A percentile compares a stretch with the other conserved stretches of the same genome.
Evolutionary conservation across 2,888 invertebrate species (phyloP).

Genomic region (Caenorhabditis uteleia): DNA sequence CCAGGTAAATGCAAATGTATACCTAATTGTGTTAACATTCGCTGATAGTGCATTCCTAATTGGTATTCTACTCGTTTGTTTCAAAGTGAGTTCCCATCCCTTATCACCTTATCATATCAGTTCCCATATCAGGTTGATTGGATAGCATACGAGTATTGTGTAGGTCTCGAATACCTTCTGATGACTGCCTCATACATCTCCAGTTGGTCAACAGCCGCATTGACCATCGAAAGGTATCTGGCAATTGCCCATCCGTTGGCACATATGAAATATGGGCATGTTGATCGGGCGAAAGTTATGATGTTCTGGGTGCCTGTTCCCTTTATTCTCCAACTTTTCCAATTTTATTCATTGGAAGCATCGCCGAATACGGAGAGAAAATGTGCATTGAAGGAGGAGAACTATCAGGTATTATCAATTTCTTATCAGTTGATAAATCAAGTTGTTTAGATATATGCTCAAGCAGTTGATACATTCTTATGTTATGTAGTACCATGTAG

Average conservation of each 20-base stretch:
- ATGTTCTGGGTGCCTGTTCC: constrained; percentile 66
- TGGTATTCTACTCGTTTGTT: constrained; percentile 59
- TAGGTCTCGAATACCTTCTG: constrained; percentile 64
- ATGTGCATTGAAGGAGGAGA: constrained; percentile 44
- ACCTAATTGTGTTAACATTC: constrained; percentile 65
- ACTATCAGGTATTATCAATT: constrained; percentile 38
- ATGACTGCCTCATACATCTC: constrained; percentile 65
- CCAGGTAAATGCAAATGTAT: constrained; percentile 66
- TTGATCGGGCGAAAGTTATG: constrained; percentile 55
- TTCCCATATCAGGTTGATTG: constrained; percentile 56
- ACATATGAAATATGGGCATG: constrained; percentile 63
- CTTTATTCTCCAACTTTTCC: constrained; percentile 63
- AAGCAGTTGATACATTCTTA: constrained; percentile 60
- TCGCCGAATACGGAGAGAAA: constrained; percentile 34
- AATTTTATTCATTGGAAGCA: constrained; percentile 59
- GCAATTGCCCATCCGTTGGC: constrained; percentile 66
- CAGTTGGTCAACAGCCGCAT: constrained; percentile 66
- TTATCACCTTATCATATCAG: neutral
- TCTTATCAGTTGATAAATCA: neutral
- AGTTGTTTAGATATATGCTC: constrained; percentile 50
- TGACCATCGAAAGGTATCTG: constrained; percentile 68
- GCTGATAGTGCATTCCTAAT: constrained; percentile 64
- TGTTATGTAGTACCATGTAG: constrained; percentile 66
- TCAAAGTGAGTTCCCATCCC: constrained; percentile 43
- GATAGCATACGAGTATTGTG: constrained; percentile 60